A percentile compares a stretch with the other conserved stretches of the same genome.
phyloP scores from a whole-genome alignment of 2,888 invertebrate genomes.

The Apotomis capreana region DNA sequence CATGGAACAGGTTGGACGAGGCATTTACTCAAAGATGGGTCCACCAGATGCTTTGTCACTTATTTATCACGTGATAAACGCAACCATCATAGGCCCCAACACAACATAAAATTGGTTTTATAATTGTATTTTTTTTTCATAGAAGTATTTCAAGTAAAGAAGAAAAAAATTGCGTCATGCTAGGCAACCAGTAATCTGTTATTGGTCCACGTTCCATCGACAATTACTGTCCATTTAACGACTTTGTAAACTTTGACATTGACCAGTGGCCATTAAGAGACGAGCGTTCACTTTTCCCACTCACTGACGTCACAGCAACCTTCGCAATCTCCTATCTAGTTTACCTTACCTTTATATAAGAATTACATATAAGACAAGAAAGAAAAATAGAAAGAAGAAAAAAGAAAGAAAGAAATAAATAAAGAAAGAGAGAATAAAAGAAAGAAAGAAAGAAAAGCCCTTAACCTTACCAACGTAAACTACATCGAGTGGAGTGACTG shows the following conservation, averaged over 20 bases:
- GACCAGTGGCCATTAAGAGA: constrained; percentile 14
- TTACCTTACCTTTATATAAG: not conserved
- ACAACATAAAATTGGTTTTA: too few species aligned
- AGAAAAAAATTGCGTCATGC: constrained; percentile 6
- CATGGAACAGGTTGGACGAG: too few species aligned
- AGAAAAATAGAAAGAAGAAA: not conserved
- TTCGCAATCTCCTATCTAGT: not conserved
- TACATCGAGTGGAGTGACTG: too few species aligned
- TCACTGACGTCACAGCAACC: not conserved
- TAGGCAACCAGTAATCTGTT: constrained; percentile 49
- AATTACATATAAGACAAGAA: not conserved
- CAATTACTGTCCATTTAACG: constrained; percentile 47
- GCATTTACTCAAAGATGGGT: too few species aligned
- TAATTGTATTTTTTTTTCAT: too few species aligned
- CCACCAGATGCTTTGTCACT: too few species aligned
- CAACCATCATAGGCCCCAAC: too few species aligned
- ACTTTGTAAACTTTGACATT: constrained; percentile 33
- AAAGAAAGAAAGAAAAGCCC: too few species aligned
- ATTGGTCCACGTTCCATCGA: constrained; percentile 55
- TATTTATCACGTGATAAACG: too few species aligned
- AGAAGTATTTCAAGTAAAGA: not conserved
- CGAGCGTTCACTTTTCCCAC: not conserved
- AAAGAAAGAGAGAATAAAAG: too few species aligned
- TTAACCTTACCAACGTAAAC: too few species aligned
- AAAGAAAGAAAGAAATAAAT: not conserved